phyloP scores from a whole-genome alignment of 2,113 vertebrate genomes.

The Gambusia holbrooki region DNA sequence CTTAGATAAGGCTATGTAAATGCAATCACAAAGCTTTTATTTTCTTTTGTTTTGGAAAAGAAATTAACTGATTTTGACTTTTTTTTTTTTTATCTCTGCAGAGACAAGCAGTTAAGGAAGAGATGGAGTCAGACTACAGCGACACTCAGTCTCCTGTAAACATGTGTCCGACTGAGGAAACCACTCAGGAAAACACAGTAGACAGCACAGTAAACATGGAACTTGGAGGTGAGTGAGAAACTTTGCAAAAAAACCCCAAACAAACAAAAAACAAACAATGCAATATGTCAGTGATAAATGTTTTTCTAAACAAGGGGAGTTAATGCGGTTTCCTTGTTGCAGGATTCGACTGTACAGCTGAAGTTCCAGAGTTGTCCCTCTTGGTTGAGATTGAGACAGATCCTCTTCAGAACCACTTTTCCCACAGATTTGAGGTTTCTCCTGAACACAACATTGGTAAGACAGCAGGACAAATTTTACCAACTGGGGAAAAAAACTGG shows the following conservation, averaged over 20 bases:
- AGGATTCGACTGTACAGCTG: neutral
- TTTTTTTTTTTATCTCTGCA: constrained; percentile 12
- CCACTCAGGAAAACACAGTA: constrained; percentile 82
- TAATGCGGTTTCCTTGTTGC: neutral
- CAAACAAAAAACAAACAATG: neutral
- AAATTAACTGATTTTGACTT: neutral
- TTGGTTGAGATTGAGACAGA: constrained; percentile 57
- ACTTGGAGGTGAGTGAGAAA: constrained; percentile 76
- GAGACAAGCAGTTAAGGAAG: constrained; percentile 68
- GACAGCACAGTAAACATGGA: constrained; percentile 78
- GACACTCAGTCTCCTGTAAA: constrained; percentile 54
- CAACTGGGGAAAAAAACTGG: neutral
- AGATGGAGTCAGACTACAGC: constrained; percentile 77
- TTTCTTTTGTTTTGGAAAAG: neutral
- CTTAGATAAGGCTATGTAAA: constrained; percentile 3
- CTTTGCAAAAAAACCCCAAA: too few species aligned
- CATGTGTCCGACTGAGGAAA: constrained; percentile 43
- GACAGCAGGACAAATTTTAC: neutral
- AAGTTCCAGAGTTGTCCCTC: constrained; percentile 51
- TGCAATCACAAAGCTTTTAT: neutral
- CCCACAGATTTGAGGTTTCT: constrained; percentile 75
- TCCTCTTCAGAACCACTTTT: neutral
- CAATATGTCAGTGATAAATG: neutral
- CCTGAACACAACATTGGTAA: constrained; percentile 70
- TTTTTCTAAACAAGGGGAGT: neutral